Base-by-base conservation (phyloP, 2,888 invertebrate species). In the Apamea anceps region DNA sequence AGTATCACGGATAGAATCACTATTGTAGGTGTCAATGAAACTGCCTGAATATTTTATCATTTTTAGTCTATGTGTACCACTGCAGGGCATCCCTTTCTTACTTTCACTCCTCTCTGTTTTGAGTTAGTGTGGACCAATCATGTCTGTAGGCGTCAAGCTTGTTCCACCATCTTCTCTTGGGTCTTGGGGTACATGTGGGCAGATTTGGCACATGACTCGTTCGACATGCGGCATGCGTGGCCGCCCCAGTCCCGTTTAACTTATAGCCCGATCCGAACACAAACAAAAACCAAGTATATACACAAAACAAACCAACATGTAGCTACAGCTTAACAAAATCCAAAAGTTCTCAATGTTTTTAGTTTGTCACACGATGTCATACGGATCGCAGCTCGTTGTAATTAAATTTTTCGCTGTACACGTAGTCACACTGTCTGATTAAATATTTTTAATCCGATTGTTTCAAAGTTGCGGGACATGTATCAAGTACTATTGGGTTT, bases 361-460 rank as follows among this genome's bases (percentile, higher is more conserved):
- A 72, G 87, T 85, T 82, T 74, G 85, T 77, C 77, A 68, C 74
- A 80, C 79, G 60, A 48, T 51, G 65, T 67, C 28, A n/a, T n/a
- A n/a, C n/a, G 54, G 65, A 51, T 74, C 82, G n/a, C 75, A 78
- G 82, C 68, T 79, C 75, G 45, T 37, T 32, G 77, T 88, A 90
- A 91, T 91, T 90, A 89, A 90, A 91, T 91, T 89, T 89, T 78
- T 80, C 81, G 81, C 76, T 72, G 77, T 78, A 81, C 90, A 88
- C 87, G 90, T 82, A 82, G 80, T 79, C 80, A 77, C 73, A 75
- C 81, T 76, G 84, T 84, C 87, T 87, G 84, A 85, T 87, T 87
- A 90, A 88, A 89, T 89, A 85, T 89, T 89, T 90, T 89, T 83
- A 90, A 89, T 88, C 85, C 65, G 77, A 85, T 87, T 87, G 81